A percentile compares a stretch with the other conserved stretches of the same genome.
Conservation (phyloP, 35 echinoderm and acorn worm species). For the Ptychodera flava region DNA sequence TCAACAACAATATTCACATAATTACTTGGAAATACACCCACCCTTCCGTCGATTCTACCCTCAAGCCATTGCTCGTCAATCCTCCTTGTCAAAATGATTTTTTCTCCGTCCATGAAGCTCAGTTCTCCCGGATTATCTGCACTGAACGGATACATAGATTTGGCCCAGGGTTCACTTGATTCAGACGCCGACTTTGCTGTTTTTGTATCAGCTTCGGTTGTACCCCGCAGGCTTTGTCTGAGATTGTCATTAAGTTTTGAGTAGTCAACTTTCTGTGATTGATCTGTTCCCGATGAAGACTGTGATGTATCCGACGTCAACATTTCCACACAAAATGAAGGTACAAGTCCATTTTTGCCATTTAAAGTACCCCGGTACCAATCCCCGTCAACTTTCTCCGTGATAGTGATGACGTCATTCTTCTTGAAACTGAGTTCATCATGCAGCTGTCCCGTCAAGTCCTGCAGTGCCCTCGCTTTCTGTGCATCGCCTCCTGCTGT, state of each 20-base stretch:
- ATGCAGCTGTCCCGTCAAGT: conserved; percentile 57
- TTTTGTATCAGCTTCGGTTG: neutral
- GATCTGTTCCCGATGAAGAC: neutral
- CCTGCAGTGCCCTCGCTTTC: conserved; percentile 41
- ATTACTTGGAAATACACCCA: conserved; percentile 82
- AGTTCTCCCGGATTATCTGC: conserved; percentile 77
- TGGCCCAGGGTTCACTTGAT: conserved; percentile 49
- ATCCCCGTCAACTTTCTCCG: conserved; percentile 79
- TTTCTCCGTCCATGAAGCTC: conserved; percentile 92
- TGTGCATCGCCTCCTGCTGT: too few species aligned
- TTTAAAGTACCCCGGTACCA: conserved; percentile 70
- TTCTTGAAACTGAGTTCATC: conserved; percentile 78
- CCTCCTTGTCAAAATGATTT: conserved; percentile 36
- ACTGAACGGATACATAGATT: conserved; percentile 70
- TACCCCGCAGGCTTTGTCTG: neutral
- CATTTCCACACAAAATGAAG: conserved; percentile 72
- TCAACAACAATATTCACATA: conserved; percentile 80
- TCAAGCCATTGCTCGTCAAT: conserved; percentile 90
- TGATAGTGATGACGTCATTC: conserved; percentile 79
- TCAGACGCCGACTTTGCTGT: neutral
- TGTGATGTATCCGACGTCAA: neutral
- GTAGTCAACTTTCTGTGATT: neutral
- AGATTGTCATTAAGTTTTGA: neutral
- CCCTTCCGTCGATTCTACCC: conserved; percentile 75
- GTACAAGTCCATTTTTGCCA: conserved; percentile 59